Percentiles rank a stretch among this genome's conserved stretches.
Conservation (phyloP, 2,797 vertebrate species). For the Sebastes minor region DNA sequence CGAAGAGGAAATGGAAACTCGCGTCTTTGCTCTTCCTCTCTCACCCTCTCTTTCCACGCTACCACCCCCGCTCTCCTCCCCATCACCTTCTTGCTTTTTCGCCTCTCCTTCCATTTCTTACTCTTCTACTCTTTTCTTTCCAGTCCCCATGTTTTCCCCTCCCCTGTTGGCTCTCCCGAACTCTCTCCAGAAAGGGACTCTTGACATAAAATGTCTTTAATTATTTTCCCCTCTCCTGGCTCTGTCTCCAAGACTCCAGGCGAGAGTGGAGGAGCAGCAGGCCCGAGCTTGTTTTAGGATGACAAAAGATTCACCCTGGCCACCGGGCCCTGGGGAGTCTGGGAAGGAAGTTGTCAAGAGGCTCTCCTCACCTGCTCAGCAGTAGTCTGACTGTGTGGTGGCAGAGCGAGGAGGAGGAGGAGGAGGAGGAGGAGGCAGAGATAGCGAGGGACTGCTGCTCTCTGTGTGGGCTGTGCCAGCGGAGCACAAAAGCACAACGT, state of each 20-base stretch:
- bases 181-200: slow-evolving; percentile 83
- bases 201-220: slow-evolving; percentile 92
- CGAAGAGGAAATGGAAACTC: slow-evolving; percentile 74
- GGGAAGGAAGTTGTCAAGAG: slow-evolving; percentile 78
- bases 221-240: slow-evolving; percentile 83
- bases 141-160: slow-evolving; percentile 45
- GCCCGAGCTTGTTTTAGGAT: slow-evolving; percentile 79
- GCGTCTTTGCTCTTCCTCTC: slow-evolving; percentile 71
- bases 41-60: slow-evolving; percentile 34
- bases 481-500: slow-evolving; percentile 53
- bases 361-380: slow-evolving; percentile 78
- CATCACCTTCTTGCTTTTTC: slow-evolving; percentile 51
- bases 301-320: slow-evolving; percentile 78
- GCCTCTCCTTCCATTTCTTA: slow-evolving; percentile 53
- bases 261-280: slow-evolving; percentile 76
- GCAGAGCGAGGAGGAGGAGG: slow-evolving; percentile 53
- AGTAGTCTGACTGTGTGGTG: slow-evolving; percentile 70
- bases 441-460: slow-evolving; percentile 56
- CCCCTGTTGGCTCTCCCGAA: slow-evolving; percentile 64
- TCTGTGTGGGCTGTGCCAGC: slow-evolving; percentile 63
- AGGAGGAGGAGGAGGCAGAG: slow-evolving; percentile 40
- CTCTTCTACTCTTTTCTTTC: slow-evolving; percentile 20
- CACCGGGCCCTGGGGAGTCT: slow-evolving; percentile 70
- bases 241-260: slow-evolving; percentile 78
- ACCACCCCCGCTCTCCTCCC: slow-evolving; percentile 27